These are phyloP conservation scores for Nipponacmea schrenckii DNA, from an alignment of 2,888 invertebrate species.

Conservation along the genomic window DNA sequence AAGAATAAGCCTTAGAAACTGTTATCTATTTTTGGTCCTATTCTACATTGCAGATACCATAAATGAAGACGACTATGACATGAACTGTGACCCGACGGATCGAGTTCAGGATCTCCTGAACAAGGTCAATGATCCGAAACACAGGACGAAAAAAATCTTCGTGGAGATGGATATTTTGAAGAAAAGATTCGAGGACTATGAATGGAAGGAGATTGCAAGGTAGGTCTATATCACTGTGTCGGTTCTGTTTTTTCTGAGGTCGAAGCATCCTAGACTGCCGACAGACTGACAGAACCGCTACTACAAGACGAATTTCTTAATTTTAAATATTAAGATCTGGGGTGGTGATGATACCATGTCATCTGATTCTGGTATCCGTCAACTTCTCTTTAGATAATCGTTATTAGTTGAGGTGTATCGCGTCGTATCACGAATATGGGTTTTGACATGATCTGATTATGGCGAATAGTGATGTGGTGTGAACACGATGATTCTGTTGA, in stretches of 20 bases:
- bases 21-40: too few species aligned
- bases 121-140: constrained; percentile 71
- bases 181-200: constrained; percentile 73
- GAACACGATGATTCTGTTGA: too few species aligned
- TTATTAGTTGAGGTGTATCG: too few species aligned
- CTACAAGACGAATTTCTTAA: not conserved
- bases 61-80: constrained; percentile 22
- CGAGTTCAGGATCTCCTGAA: constrained; percentile 92
- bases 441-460: too few species aligned
- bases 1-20: too few species aligned
- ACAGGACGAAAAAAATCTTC: constrained; percentile 86
- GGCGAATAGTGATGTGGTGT: too few species aligned
- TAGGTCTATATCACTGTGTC: constrained; percentile 60
- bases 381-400: too few species aligned
- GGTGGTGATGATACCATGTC: too few species aligned
- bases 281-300: not conserved
- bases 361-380: too few species aligned
- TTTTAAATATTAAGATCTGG: not conserved
- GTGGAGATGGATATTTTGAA: constrained; percentile 97
- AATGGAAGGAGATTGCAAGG: constrained; percentile 97
- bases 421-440: too few species aligned
- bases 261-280: not conserved
- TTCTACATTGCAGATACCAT: too few species aligned
- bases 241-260: too few species aligned
- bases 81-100: constrained; percentile 78